Base-by-base conservation (phyloP, 64 coral and sea anemone species). In the Pocillopora damicornis region DNA sequence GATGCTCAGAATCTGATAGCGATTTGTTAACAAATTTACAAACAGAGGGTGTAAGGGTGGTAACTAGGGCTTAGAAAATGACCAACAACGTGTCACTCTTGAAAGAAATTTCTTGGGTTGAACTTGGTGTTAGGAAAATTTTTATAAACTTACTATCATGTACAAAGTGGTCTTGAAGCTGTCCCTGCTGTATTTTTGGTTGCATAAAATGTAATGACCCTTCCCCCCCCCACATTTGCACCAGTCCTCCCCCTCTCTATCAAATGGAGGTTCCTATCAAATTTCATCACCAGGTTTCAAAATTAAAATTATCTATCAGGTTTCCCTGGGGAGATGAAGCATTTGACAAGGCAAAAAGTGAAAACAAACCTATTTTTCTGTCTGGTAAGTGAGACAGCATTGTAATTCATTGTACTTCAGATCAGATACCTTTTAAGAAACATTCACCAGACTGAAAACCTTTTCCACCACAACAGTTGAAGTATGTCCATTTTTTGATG, bases 271-370 rank as follows among this genome's bases (percentile, higher is more conserved):
- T 51, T 51, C 42, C 42, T 51, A 30, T 13, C 14, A 59, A 5
- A 12, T 87, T 7, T 12, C 13, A 2, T 18, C 15, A 75, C 2
- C 38, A 2, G 56, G 25, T 35, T 36, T 5, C 18, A 34, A 13
- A 65, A 20, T 13, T 14, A n/a, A 15, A 15, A 22, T 37, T 15
- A 71, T 14, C 25, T 90, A 0, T 36, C 30, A 98, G 97, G 97
- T 99, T 86, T 81, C 97, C 97, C 0, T 99, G 97, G 97, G 97
- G 97, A 75, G 93, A 99, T 76, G 97, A 99, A 85, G 97, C 97
- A 78, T 99, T 99, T 93, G 88, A 99, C 81, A 99, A 95, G 61
- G 93, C 97, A 79, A 99, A 74, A 62, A 87, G 93, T 58, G 97
- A 99, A 86, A 79, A 95, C 34, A 99, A 95, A 77, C 97, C 97